Percentiles rank a stretch among this genome's conserved stretches.
Conservation (phyloP, 2,888 invertebrate genomes). For the Noctua comes region DNA sequence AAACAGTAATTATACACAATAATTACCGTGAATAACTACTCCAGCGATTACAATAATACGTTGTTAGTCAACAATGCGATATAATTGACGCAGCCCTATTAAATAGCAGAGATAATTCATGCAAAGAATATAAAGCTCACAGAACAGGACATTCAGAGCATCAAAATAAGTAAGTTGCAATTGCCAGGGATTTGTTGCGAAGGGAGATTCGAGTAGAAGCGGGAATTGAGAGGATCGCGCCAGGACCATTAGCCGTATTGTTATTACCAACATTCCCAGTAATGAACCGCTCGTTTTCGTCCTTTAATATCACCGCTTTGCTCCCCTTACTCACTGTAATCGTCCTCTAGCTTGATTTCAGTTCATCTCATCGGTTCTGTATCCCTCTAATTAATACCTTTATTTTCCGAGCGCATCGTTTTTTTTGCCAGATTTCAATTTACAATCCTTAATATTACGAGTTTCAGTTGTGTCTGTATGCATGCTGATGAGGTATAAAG, state of each 20-base stretch:
- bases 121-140: conserved; percentile 62
- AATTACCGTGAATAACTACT: conserved; percentile 70
- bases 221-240: conserved; percentile 84
- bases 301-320: conserved; percentile 86
- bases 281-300: conserved; percentile 89
- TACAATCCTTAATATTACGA: conserved; percentile 79
- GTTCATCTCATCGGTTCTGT: conserved; percentile 81
- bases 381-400: conserved; percentile 82
- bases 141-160: conserved; percentile 59
- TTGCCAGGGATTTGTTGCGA: conserved; percentile 76
- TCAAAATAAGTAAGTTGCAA: conserved; percentile 59
- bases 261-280: conserved; percentile 88
- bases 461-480: conserved; percentile 79
- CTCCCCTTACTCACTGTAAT: conserved; percentile 83
- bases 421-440: conserved; percentile 76
- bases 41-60: conserved; percentile 59
- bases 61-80: conserved; percentile 75
- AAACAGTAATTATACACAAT: conserved; percentile 67
- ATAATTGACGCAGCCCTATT: conserved; percentile 75
- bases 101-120: conserved; percentile 65
- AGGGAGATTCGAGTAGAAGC: conserved; percentile 80
- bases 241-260: conserved; percentile 88
- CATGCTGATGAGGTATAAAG: conserved; percentile 82
- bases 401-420: conserved; percentile 72
- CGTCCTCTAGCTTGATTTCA: conserved; percentile 83